phyloP scores from a whole-genome alignment of 2,797 vertebrate species.

The Menidia menidia region DNA sequence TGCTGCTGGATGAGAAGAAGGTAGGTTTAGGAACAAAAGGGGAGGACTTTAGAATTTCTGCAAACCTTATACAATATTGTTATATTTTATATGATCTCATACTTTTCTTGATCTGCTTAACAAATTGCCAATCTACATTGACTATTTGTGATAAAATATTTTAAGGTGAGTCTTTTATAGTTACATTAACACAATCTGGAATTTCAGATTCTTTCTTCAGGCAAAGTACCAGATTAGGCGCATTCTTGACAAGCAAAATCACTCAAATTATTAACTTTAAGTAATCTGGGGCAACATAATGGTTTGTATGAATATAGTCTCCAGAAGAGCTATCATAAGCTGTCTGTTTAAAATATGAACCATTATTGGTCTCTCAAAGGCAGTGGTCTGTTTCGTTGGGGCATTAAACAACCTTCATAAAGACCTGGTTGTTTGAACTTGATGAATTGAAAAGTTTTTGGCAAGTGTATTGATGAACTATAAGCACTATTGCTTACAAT shows the following conservation, averaged over 20 bases:
- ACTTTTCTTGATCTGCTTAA: no score
- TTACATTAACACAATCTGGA: constrained; percentile 3
- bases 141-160: not conserved
- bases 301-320: constrained; percentile 19
- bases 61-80: not conserved
- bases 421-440: constrained; percentile 6
- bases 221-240: constrained; percentile 1
- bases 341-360: not conserved
- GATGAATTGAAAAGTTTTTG: constrained; percentile 3
- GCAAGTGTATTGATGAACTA: not conserved
- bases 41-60: no score
- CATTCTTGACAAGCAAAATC: constrained; percentile 1
- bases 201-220: not conserved
- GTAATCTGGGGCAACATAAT: not conserved
- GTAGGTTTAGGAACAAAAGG: constrained; percentile 72
- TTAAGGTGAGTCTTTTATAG: not conserved
- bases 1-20: constrained; percentile 97
- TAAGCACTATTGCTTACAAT: not conserved
- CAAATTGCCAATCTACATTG: no score
- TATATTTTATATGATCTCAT: not conserved
- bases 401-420: not conserved
- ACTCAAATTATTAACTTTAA: constrained; percentile 14
- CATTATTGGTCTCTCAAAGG: not conserved
- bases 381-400: not conserved
- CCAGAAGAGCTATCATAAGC: not conserved